phyloP scores from a whole-genome alignment of 2,888 invertebrate species.

The Lypha dubia region DNA sequence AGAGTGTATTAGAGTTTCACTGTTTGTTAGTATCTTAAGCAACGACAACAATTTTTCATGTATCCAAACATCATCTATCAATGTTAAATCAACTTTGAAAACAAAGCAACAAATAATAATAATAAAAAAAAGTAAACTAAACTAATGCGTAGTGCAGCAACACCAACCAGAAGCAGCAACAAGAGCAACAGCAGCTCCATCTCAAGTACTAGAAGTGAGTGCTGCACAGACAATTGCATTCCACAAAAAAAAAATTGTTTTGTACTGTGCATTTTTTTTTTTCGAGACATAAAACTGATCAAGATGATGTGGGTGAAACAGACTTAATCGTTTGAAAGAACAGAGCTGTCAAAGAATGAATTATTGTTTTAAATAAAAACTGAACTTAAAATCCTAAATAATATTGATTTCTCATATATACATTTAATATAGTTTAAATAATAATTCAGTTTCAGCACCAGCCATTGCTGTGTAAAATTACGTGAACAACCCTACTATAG shows the following conservation, averaged over 20 bases:
- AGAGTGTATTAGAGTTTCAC: conserved; percentile 5
- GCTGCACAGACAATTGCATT: conserved; percentile 38
- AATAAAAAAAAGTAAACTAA: conserved; percentile 42
- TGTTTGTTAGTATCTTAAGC: conserved; percentile 36
- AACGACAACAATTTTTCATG: conserved; percentile 66
- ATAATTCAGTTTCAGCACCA: too few relatives aligned
- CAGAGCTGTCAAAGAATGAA: conserved; percentile 17
- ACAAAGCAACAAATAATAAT: neutral
- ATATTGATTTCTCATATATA: too few relatives aligned
- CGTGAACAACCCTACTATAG: too few relatives aligned
- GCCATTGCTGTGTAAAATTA: too few relatives aligned
- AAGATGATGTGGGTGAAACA: conserved; percentile 60
- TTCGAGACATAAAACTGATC: conserved; percentile 47
- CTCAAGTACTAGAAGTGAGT: conserved; percentile 7
- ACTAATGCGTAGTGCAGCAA: conserved; percentile 47
- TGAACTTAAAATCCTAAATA: too few relatives aligned
- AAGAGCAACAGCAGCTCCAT: neutral
- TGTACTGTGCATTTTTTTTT: conserved; percentile 48
- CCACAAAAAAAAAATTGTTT: conserved; percentile 36
- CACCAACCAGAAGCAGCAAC: neutral
- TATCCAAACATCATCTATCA: conserved; percentile 67
- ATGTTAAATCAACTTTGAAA: conserved; percentile 61
- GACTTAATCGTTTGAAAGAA: neutral
- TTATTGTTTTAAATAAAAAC: neutral
- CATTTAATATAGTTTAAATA: too few relatives aligned